Evolutionary conservation across 2,797 vertebrate genomes (phyloP).

Genomic region (Selene dorsalis): DNA sequence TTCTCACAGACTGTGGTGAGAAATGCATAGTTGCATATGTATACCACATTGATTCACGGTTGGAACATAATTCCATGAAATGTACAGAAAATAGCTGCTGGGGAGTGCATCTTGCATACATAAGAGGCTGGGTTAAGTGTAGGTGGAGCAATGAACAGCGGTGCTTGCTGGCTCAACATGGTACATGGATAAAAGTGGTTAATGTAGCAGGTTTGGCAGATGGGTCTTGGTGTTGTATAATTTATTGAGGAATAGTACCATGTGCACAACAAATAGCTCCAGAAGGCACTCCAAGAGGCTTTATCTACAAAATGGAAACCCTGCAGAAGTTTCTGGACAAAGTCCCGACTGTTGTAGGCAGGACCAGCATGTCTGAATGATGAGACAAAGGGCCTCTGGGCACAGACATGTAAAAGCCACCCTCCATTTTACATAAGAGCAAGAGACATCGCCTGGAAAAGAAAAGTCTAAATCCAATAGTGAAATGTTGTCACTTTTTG

Average conservation of each 20-base stretch:
- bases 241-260: background rate
- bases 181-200: slow-evolving; percentile 6
- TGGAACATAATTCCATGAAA: slow-evolving; percentile 1
- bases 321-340: slow-evolving; percentile 12
- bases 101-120: slow-evolving; percentile 11
- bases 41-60: background rate
- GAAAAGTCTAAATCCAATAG: background rate
- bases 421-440: background rate
- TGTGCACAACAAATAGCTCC: slow-evolving; percentile 23
- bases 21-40: background rate
- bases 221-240: slow-evolving; percentile 14
- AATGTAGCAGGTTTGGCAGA: slow-evolving; percentile 32
- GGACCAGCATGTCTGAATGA: background rate
- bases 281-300: background rate
- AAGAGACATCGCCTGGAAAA: background rate
- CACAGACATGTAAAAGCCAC: too few relatives aligned
- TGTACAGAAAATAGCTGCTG: background rate
- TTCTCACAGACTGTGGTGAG: background rate
- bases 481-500: background rate
- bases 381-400: too few relatives aligned
- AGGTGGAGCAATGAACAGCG: slow-evolving; percentile 19
- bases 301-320: slow-evolving; percentile 8
- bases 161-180: slow-evolving; percentile 1
- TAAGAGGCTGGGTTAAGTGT: background rate
- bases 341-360: background rate